Evolutionary conservation across 2,113 vertebrate species (phyloP), one percentile per base, ranked within the genome.

Genomic region (Tychaedon coryphoeus): DNA sequence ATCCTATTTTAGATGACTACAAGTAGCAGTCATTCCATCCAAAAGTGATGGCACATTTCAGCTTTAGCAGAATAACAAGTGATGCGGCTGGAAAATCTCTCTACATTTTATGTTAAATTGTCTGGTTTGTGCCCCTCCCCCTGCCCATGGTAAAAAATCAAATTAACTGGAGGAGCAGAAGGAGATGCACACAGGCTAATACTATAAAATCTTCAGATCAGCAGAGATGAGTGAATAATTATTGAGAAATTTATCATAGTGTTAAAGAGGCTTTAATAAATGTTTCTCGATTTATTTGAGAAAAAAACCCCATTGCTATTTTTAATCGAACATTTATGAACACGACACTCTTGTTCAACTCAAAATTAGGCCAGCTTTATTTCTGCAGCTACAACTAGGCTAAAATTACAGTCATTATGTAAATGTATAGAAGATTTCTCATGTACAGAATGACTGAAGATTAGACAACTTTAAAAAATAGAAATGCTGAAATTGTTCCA

Each of bases 401-500:
- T 58, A 79, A 66, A 95, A 96, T 43, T 48, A 60, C 24, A 45
- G 70, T 77, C 22, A 34, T 51, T 66, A 89, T 62, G 56, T 71
- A 88, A 89, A 95, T 94, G 90, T 47, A 5, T 16, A 86, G 58
- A 72, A 73, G 80, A 91, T 58, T 60, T 86, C 75, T 62, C 57
- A 53, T n/a, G 34, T 73, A 86, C 64, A 90, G 34, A 73, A 81
- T 78, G 84, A 93, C 81, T 96, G 71, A 90, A 92, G 56, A 96
- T 91, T 78, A 95, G 74, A 20, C 33, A 82, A 34, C 73, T 84
- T 95, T 84, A 90, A 85, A 95, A 51, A 90, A 94, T 1, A 56
- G 50, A 95, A 97, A 93, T 85, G 56, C 36, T 88, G 60, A 51
- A 92, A 98, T 83, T 96, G 95, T 76, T 93, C 93, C 70, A 71